Evolutionary conservation across 2,797 vertebrate species (phyloP).

Genomic region (Phataginus tricuspis): DNA sequence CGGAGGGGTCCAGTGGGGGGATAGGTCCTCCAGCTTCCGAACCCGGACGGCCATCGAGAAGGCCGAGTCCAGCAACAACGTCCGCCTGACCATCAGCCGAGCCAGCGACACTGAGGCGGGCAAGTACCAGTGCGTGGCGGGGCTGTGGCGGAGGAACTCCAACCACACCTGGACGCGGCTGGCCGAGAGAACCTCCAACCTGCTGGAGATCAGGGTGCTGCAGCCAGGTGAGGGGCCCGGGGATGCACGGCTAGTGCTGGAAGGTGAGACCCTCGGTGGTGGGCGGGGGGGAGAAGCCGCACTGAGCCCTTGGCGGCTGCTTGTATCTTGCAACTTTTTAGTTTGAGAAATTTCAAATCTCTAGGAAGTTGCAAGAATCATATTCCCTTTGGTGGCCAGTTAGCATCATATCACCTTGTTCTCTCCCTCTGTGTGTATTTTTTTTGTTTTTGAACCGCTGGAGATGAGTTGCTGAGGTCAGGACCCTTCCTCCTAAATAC

Average conservation of each 20-base stretch:
- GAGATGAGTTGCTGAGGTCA: not conserved
- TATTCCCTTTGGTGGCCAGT: not conserved
- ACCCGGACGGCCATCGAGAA: conserved; percentile 96
- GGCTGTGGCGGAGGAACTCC: conserved; percentile 95
- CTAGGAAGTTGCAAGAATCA: rapidly evolving
- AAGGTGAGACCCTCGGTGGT: rapidly evolving
- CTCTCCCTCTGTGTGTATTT: not conserved
- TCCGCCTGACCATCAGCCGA: conserved; percentile 94
- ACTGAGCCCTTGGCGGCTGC: rapidly evolving
- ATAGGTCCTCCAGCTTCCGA: conserved; percentile 90
- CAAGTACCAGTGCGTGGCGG: conserved; percentile 95
- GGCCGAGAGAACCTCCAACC: conserved; percentile 95
- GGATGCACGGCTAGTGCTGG: rapidly evolving
- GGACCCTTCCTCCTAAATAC: not conserved
- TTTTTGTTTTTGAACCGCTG: not conserved
- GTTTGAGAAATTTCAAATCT: not conserved
- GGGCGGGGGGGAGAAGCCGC: rapidly evolving
- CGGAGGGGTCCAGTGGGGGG: conserved; percentile 96
- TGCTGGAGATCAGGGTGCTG: conserved; percentile 95
- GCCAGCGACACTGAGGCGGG: conserved; percentile 95
- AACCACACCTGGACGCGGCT: conserved; percentile 94
- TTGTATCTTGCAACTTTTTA: not conserved
- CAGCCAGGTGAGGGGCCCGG: conserved; percentile 90
- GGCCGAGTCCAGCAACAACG: conserved; percentile 94
- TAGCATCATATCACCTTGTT: not conserved